These are phyloP conservation scores for Oryzias melastigma DNA, from an alignment of 2,113 vertebrate genomes.

Conservation along the genomic window DNA sequence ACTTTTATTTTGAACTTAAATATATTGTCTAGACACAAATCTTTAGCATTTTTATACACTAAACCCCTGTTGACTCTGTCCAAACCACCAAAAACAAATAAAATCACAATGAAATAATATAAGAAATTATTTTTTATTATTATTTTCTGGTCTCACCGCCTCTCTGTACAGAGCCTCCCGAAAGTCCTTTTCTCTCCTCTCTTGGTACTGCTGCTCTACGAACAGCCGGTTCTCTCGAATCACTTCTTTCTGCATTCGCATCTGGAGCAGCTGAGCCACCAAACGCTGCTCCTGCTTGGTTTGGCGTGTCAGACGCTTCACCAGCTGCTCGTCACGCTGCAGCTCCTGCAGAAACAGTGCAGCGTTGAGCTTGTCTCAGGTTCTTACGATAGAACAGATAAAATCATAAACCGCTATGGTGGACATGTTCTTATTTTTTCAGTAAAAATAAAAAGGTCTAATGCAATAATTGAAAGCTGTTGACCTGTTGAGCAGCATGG, in stretches of 20 bases:
- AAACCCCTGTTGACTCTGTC: too few species aligned
- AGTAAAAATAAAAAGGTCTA: too few species aligned
- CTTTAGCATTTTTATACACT: too few species aligned
- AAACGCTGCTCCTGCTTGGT: slow-evolving; percentile 88
- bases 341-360: slow-evolving; percentile 75
- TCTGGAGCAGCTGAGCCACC: slow-evolving; percentile 86
- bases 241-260: slow-evolving; percentile 87
- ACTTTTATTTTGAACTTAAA: too few species aligned
- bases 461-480: slow-evolving; percentile 1
- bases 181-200: slow-evolving; percentile 84
- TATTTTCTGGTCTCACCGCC: slow-evolving; percentile 76
- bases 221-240: slow-evolving; percentile 86
- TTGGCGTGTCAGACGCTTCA: slow-evolving; percentile 85
- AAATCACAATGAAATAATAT: slow-evolving; percentile 6
- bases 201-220: slow-evolving; percentile 87
- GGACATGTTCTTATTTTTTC: too few species aligned
- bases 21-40: too few species aligned
- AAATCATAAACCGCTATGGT: too few species aligned
- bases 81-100: not conserved
- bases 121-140: not conserved
- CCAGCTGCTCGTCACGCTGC: slow-evolving; percentile 83
- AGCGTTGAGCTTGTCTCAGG: too few species aligned
- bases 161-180: slow-evolving; percentile 87
- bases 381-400: too few species aligned
- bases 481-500: slow-evolving; percentile 84